These are phyloP conservation scores for Caenorhabditis wallacei DNA, from an alignment of 2,888 invertebrate genomes.

Conservation along the genomic window DNA sequence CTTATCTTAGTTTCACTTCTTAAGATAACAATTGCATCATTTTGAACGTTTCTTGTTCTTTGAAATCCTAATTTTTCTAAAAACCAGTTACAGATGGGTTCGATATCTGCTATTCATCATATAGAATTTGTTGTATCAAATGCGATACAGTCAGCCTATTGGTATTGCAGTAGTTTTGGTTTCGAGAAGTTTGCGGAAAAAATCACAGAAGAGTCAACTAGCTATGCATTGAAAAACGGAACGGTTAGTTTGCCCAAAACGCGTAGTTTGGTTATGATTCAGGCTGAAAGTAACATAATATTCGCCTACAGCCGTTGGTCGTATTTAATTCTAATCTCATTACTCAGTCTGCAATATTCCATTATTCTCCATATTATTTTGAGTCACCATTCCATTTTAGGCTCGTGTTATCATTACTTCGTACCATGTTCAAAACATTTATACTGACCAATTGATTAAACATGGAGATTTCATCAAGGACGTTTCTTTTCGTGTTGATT, in stretches of 20 bases:
- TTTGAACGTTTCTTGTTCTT: neutral
- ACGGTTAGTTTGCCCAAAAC: conserved; percentile 61
- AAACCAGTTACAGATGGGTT: conserved; percentile 40
- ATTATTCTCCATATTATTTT: neutral
- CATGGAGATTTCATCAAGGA: conserved; percentile 98
- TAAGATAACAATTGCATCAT: conserved; percentile 11
- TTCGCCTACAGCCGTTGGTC: conserved; percentile 22
- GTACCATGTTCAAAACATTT: conserved; percentile 87
- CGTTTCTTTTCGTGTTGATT: conserved; percentile 94
- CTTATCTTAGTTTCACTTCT: neutral
- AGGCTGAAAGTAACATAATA: conserved; percentile 1
- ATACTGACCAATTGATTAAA: conserved; percentile 89
- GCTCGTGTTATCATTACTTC: conserved; percentile 94
- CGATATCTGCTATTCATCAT: conserved; percentile 71
- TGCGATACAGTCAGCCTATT: conserved; percentile 79
- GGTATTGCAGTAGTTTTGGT: conserved; percentile 81
- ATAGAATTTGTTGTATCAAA: conserved; percentile 79
- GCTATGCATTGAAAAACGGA: conserved; percentile 77
- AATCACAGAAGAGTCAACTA: conserved; percentile 54
- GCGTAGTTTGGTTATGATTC: neutral
- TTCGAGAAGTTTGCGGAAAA: conserved; percentile 76
- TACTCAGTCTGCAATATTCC: conserved; percentile 34
- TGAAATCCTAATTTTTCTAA: neutral
- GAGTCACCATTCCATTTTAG: conserved; percentile 84
- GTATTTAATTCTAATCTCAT: conserved; percentile 27